Evolutionary conservation across 1,140 invertebrate genomes (phyloP).

Genomic region (Acromyrmex heyeri): DNA sequence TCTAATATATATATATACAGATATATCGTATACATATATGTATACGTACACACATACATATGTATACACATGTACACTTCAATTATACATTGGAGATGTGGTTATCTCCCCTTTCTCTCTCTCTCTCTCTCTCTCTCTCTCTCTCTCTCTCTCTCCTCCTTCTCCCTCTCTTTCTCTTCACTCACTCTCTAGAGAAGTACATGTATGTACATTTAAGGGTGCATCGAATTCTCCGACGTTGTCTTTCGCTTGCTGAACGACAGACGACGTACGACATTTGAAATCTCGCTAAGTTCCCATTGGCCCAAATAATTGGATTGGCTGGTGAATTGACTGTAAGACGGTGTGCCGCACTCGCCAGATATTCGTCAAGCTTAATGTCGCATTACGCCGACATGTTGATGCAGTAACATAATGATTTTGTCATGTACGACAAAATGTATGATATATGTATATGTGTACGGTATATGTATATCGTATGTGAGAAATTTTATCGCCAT

Average conservation of each 20-base stretch:
- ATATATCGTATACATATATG: constrained; percentile 62
- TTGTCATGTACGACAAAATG: constrained; percentile 28
- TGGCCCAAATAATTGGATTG: constrained; percentile 58
- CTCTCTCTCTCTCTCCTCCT: background rate
- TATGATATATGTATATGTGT: background rate
- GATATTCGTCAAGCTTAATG: constrained; percentile 28
- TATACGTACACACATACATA: constrained; percentile 49
- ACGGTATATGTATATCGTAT: background rate
- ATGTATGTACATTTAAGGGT: constrained; percentile 41
- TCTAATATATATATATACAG: constrained; percentile 46
- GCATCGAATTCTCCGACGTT: constrained; percentile 38
- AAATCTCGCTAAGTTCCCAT: constrained; percentile 31
- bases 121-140: too few relatives aligned
- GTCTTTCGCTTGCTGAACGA: constrained; percentile 20
- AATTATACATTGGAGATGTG: constrained; percentile 36
- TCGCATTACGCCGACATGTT: constrained; percentile 10
- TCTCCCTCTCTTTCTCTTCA: background rate
- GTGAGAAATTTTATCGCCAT: background rate
- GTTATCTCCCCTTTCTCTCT: background rate
- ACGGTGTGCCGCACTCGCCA: constrained; percentile 37
- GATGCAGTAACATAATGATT: background rate
- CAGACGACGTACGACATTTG: constrained; percentile 16
- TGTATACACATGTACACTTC: constrained; percentile 48
- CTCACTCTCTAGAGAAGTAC: constrained; percentile 11
- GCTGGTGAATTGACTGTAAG: constrained; percentile 31